Percentiles rank a stretch among this genome's conserved stretches.
Evolutionary conservation across 2,113 vertebrate species (phyloP).

Genomic region (Scomber colias): DNA sequence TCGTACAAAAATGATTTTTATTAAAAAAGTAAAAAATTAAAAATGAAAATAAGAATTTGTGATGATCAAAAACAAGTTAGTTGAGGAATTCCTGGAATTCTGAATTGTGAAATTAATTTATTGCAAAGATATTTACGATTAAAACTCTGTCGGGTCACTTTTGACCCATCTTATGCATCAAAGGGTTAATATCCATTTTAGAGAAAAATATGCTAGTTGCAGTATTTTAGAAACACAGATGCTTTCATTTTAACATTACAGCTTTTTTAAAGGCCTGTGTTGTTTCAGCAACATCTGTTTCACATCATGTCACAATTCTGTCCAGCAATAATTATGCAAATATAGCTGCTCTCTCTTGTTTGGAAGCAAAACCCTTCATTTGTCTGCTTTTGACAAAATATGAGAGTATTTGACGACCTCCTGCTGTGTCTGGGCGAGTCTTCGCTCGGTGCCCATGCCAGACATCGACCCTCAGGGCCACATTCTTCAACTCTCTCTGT

Average conservation of each 20-base stretch:
- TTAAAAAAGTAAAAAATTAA: too few relatives aligned
- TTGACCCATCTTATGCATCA: too few relatives aligned
- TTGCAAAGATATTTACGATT: too few relatives aligned
- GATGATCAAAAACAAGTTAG: too few relatives aligned
- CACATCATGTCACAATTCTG: neutral
- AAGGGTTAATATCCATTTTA: too few relatives aligned
- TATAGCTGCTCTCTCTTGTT: neutral
- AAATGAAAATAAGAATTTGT: too few relatives aligned
- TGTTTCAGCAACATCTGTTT: neutral
- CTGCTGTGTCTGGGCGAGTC: constrained; percentile 7
- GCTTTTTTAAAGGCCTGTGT: neutral
- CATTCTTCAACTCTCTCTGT: constrained; percentile 41
- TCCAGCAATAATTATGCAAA: constrained; percentile 8
- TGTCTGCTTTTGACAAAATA: neutral
- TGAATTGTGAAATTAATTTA: too few relatives aligned
- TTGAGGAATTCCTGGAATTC: too few relatives aligned
- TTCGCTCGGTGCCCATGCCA: constrained; percentile 10
- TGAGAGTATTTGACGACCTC: neutral
- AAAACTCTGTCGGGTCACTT: too few relatives aligned
- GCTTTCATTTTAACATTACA: too few relatives aligned
- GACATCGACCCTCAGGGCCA: constrained; percentile 24
- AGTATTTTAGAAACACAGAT: neutral
- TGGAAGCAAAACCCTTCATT: neutral
- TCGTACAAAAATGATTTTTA: too few relatives aligned
- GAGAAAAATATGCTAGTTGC: too few relatives aligned